phyloP scores from a whole-genome alignment of 2,888 invertebrate genomes.

The Andrena camellia region DNA sequence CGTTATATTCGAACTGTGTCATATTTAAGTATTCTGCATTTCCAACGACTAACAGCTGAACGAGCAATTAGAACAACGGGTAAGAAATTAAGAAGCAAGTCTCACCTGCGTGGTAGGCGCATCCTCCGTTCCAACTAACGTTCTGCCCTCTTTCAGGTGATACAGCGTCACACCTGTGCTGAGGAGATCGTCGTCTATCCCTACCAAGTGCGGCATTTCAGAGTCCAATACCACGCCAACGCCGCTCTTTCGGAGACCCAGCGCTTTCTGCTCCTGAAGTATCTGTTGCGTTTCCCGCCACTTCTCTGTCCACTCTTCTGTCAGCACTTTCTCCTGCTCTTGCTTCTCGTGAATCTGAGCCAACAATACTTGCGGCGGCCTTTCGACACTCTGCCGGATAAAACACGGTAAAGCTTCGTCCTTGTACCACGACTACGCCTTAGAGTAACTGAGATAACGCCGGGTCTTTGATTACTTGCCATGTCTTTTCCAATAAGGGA shows the following conservation, averaged over 20 bases:
- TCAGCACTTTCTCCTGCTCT: constrained; percentile 94
- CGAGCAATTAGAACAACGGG: too few species aligned
- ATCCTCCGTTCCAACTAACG: constrained; percentile 93
- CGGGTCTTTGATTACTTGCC: constrained; percentile 83
- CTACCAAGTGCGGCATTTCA: constrained; percentile 96
- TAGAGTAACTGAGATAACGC: neutral
- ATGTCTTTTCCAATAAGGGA: constrained; percentile 90
- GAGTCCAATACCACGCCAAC: constrained; percentile 96
- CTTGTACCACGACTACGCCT: neutral
- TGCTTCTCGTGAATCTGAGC: constrained; percentile 96
- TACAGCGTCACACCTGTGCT: constrained; percentile 96
- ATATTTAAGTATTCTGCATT: neutral
- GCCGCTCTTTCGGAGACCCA: constrained; percentile 94
- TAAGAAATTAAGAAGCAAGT: neutral
- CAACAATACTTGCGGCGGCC: constrained; percentile 88
- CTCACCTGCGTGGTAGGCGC: constrained; percentile 86
- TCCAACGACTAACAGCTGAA: neutral
- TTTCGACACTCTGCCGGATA: constrained; percentile 85
- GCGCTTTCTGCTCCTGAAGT: constrained; percentile 94
- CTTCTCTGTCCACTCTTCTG: constrained; percentile 97
- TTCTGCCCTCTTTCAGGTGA: constrained; percentile 96
- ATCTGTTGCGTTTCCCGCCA: constrained; percentile 97
- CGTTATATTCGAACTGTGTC: neutral
- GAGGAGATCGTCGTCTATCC: constrained; percentile 95
- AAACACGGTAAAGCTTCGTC: constrained; percentile 3